Percentiles rank a stretch among this genome's conserved stretches.
phyloP scores from a whole-genome alignment of 2,888 invertebrate genomes.

The Eilema depressum region DNA sequence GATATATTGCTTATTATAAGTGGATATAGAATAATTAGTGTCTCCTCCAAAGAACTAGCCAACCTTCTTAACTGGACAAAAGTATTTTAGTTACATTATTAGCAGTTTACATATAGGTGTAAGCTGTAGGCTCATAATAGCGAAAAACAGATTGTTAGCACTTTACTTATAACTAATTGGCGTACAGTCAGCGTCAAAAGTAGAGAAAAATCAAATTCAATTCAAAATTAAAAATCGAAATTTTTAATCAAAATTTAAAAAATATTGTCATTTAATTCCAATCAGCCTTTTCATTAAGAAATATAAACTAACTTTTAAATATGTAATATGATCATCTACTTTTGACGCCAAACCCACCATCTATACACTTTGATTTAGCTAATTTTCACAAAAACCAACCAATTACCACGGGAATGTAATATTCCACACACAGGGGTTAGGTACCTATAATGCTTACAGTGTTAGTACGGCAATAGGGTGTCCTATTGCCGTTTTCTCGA shows the following conservation, averaged over 20 bases:
- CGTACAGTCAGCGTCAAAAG: background rate
- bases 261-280: too few relatives aligned
- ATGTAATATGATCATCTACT: background rate
- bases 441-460: background rate
- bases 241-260: too few relatives aligned
- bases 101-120: background rate
- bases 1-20: background rate
- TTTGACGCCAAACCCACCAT: background rate
- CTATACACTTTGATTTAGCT: background rate
- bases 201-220: too few relatives aligned
- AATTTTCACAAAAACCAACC: background rate
- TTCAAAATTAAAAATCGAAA: too few relatives aligned
- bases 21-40: background rate
- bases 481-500: background rate
- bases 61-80: background rate
- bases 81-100: background rate
- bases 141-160: constrained; percentile 32
- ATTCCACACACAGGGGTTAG: background rate
- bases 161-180: constrained; percentile 52
- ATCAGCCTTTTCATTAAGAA: too few relatives aligned
- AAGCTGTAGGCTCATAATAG: constrained; percentile 6
- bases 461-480: background rate
- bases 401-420: constrained; percentile 3
- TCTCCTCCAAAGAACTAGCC: background rate
- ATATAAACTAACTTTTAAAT: background rate